Evolutionary conservation across 2,113 vertebrate genomes (phyloP), one percentile per base, ranked within the genome.

Genomic region (Isichthys henryi): DNA sequence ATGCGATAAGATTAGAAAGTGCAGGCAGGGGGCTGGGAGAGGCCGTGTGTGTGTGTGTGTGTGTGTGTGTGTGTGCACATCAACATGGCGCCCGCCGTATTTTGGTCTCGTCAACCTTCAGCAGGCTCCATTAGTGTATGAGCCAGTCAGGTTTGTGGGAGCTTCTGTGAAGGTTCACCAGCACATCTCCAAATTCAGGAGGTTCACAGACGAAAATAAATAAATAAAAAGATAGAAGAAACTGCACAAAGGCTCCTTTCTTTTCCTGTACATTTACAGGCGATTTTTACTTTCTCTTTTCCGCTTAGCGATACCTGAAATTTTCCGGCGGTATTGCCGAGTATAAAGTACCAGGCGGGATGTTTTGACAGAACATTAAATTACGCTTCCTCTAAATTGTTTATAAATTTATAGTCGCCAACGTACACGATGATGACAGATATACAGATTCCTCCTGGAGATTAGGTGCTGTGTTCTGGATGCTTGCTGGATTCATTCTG

Each of bases 311-410:
- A 46, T 13, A 48, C 45, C 43, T 84, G 82, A 84, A 45, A 48
- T 84, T 48, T 48, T 48, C 21, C 21, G 45, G 45, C 3, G 45
- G 19, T 84, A 84, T 80, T 0, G 17, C 43, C 48, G 43, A 84
- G 19, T 39, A 80, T 48, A 45, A 84, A 84, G 9, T n/a, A 48
- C 35, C 39, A 8, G 5, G 3, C 23, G 19, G 39, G 39, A 46
- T 84, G 82, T 46, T 84, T 84, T 84, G 82, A 84, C 43, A 84
- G 45, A 84, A 48, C 45, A 84, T 84, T 84, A 84, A 46, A 84
- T 45, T 46, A 84, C 35, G 82, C 17, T 39, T 84, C 21, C 23
- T 84, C 39, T 46, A 84, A 46, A 82, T 82, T 43, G 77, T 45
- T 70, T 31, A 70, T 82, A 23, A 82, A 45, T 82, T 82, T 39